A percentile compares a stretch with the other conserved stretches of the same genome.
phyloP scores from a whole-genome alignment of 2,113 vertebrate genomes.

The Acrocephalus arundinaceus region DNA sequence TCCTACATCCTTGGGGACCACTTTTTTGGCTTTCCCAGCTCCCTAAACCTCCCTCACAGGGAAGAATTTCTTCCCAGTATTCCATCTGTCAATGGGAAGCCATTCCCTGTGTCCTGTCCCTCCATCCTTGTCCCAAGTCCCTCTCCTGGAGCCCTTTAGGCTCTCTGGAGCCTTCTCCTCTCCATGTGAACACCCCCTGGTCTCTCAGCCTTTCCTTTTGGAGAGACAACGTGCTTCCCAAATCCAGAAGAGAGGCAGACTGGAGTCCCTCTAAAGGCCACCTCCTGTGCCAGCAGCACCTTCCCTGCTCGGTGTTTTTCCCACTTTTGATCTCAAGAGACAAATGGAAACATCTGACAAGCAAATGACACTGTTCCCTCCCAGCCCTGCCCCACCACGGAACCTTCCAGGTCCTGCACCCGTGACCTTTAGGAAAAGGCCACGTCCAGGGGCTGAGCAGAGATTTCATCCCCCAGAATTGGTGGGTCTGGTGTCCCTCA shows the following conservation, averaged over 20 bases:
- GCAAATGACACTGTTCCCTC: background rate
- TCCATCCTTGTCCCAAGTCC: background rate
- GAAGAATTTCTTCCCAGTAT: background rate
- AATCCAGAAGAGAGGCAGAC: background rate
- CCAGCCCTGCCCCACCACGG: background rate
- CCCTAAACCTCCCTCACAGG: background rate
- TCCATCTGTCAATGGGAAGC: background rate
- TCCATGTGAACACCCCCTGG: background rate
- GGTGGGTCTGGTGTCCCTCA: background rate
- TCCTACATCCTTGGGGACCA: too few species aligned
- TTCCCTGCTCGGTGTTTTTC: background rate
- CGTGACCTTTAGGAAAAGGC: background rate
- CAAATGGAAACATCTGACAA: background rate
- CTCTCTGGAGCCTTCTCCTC: background rate
- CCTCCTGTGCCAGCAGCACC: background rate
- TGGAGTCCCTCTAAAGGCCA: background rate
- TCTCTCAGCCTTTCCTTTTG: background rate
- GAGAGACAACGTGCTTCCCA: background rate
- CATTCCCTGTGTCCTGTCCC: background rate
- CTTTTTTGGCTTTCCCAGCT: background rate
- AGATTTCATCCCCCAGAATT: background rate
- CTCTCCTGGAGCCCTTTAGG: background rate
- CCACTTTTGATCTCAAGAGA: conserved; percentile 38
- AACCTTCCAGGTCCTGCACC: background rate
- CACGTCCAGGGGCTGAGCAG: background rate